A percentile compares a stretch with the other conserved stretches of the same genome.
Evolutionary conservation across 2,888 invertebrate genomes (phyloP).

Genomic region (Trissolcus brochymenae): DNA sequence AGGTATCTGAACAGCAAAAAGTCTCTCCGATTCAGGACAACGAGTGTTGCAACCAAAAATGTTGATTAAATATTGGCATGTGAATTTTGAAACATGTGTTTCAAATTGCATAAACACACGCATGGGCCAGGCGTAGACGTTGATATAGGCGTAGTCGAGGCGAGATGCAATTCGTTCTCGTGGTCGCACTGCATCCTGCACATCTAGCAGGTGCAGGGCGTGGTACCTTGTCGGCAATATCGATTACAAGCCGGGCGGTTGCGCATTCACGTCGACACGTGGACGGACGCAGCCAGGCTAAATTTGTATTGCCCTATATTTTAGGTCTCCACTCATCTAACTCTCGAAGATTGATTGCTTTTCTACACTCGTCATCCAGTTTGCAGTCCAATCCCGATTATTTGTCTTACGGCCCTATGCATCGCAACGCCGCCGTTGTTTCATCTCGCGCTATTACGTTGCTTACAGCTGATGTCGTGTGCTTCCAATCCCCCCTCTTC

Average conservation of each 20-base stretch:
- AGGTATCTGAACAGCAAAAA: not conserved
- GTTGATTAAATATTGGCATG: not conserved
- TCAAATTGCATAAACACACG: slow-evolving; percentile 21
- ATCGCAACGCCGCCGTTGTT: slow-evolving; percentile 3
- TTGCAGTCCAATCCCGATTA: slow-evolving; percentile 49
- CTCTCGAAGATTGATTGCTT: slow-evolving; percentile 76
- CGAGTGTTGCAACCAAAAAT: not conserved
- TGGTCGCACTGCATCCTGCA: slow-evolving; percentile 64
- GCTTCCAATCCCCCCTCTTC: no score
- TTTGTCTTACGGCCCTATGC: slow-evolving; percentile 52
- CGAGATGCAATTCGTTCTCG: slow-evolving; percentile 57
- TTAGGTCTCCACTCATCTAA: slow-evolving; percentile 75
- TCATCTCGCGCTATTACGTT: no score
- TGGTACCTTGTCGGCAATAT: slow-evolving; percentile 76
- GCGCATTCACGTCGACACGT: slow-evolving; percentile 76
- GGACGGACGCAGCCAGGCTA: slow-evolving; percentile 73
- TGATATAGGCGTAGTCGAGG: slow-evolving; percentile 56
- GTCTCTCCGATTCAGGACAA: not conserved
- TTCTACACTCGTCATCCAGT: slow-evolving; percentile 61
- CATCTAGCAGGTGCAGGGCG: slow-evolving; percentile 76
- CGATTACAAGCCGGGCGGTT: slow-evolving; percentile 75
- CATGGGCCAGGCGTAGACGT: slow-evolving; percentile 31
- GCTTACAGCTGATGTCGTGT: no score
- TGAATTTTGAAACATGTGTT: not conserved
- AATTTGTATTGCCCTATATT: slow-evolving; percentile 76